Conservation (phyloP, 2,888 invertebrate genomes). For the Cryptophagus acutangulus region DNA sequence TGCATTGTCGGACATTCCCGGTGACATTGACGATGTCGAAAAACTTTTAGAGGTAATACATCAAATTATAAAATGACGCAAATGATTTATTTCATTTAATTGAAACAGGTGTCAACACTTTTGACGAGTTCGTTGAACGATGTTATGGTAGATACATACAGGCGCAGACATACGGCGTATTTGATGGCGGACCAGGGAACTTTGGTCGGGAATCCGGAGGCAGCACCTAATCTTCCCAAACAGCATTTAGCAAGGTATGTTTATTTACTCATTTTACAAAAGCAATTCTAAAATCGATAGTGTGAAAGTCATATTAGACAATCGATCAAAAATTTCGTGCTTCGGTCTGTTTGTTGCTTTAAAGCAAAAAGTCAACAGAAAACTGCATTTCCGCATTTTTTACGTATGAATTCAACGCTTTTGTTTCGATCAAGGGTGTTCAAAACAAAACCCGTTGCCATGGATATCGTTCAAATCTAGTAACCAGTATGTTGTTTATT, state of each 20-base stretch:
- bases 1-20: conserved; percentile 92
- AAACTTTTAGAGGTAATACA: conserved; percentile 67
- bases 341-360: conserved; percentile 1
- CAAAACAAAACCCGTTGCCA: too few species aligned
- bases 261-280: conserved; percentile 5
- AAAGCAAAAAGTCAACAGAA: too few species aligned
- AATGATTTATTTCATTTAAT: neutral
- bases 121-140: conserved; percentile 80
- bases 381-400: too few species aligned
- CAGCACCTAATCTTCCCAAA: conserved; percentile 86
- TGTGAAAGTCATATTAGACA: too few species aligned
- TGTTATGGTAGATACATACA: conserved; percentile 80
- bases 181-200: conserved; percentile 96
- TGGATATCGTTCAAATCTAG: too few species aligned
- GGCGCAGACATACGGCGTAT: conserved; percentile 88
- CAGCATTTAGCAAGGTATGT: conserved; percentile 73
- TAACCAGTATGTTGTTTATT: too few species aligned
- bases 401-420: too few species aligned
- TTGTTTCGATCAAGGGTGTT: too few species aligned
- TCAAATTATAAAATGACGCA: conserved; percentile 6
- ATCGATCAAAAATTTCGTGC: too few species aligned
- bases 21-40: conserved; percentile 88
- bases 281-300: too few species aligned
- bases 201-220: conserved; percentile 85
- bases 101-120: conserved; percentile 58